Evolutionary conservation across 2,888 invertebrate genomes (phyloP).

Genomic region (Subacronicta megacephala): DNA sequence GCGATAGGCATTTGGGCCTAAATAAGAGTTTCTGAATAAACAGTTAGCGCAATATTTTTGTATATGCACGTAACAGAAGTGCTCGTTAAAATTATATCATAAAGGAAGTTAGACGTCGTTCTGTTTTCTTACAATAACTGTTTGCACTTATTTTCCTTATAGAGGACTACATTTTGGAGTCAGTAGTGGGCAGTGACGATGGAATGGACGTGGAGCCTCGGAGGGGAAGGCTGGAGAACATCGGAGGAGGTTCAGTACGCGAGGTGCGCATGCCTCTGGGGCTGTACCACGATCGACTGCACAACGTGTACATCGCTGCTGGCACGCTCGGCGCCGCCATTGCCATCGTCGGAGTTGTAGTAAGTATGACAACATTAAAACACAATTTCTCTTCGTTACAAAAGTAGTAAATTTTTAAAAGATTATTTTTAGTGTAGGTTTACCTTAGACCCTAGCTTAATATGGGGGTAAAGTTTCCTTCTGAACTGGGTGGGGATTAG

Average conservation of each 20-base stretch:
- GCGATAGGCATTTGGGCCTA: too few species aligned
- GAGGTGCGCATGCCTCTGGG: constrained; percentile 90
- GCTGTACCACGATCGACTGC: constrained; percentile 91
- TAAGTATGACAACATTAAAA: constrained; percentile 74
- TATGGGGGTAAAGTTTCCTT: too few species aligned
- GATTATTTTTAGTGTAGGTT: too few species aligned
- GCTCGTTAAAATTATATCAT: background rate
- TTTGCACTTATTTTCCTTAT: constrained; percentile 52
- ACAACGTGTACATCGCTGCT: constrained; percentile 94
- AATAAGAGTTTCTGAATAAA: too few species aligned
- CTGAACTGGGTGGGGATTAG: too few species aligned
- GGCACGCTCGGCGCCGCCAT: constrained; percentile 94
- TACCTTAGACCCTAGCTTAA: too few species aligned
- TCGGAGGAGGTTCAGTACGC: constrained; percentile 77
- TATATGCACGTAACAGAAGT: too few species aligned
- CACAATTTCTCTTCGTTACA: too few species aligned
- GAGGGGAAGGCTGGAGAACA: constrained; percentile 49
- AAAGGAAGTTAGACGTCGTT: background rate
- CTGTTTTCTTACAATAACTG: background rate
- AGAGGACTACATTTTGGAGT: constrained; percentile 93
- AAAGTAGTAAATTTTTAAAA: too few species aligned
- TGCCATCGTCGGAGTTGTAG: constrained; percentile 93
- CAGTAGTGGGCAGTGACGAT: constrained; percentile 86
- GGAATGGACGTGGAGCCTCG: constrained; percentile 67
- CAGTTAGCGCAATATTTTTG: too few species aligned